A percentile compares a stretch with the other conserved stretches of the same genome.
Conservation (phyloP, 2,888 invertebrate genomes). For the Stomorhina lunata region DNA sequence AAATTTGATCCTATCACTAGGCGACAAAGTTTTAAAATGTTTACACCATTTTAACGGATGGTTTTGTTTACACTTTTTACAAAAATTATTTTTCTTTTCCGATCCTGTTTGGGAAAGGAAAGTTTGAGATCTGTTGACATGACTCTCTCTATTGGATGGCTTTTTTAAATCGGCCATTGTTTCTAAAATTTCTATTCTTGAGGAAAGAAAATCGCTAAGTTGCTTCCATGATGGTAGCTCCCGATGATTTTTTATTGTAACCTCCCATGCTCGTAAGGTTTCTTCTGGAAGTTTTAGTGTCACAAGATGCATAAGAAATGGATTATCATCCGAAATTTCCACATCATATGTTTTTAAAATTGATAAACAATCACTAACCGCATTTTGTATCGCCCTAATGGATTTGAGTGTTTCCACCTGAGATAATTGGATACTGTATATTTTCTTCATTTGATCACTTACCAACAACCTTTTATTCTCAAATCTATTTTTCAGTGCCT, state of each 20-base stretch:
- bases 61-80: constrained; percentile 13
- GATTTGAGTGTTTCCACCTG: not conserved
- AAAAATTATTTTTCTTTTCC: not conserved
- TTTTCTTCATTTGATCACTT: too few species aligned
- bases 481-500: not conserved
- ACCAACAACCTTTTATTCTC: not conserved
- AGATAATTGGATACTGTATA: not conserved
- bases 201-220: not conserved
- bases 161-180: not conserved
- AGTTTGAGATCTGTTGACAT: not conserved
- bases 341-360: not conserved
- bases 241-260: too few species aligned
- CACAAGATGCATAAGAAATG: not conserved
- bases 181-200: constrained; percentile 6
- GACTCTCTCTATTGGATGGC: not conserved
- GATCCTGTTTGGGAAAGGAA: not conserved
- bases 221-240: not conserved
- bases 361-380: not conserved
- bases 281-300: too few species aligned
- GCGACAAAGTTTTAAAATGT: not conserved
- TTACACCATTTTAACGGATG: not conserved
- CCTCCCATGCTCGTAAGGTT: too few species aligned
- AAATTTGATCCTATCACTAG: not conserved
- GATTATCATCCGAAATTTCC: not conserved
- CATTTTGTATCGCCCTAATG: not conserved